These are phyloP conservation scores for Pelodytes ibericus DNA, from an alignment of 2,797 vertebrate species.

Conservation along the genomic window DNA sequence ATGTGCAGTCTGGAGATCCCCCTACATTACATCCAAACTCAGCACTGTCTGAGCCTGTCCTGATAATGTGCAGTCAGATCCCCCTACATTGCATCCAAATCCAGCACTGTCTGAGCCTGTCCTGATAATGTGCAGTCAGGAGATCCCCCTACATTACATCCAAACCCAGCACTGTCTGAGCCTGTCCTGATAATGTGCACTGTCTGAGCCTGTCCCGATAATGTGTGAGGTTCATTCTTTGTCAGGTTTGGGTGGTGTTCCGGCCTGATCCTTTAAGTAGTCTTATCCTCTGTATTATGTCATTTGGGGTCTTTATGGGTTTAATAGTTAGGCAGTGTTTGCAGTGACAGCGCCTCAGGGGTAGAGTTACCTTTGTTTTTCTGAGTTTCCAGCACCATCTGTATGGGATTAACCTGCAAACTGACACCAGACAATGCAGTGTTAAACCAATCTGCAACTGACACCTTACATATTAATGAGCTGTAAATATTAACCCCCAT, in stretches of 20 bases:
- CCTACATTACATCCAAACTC: background rate
- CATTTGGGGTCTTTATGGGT: slow-evolving; percentile 9
- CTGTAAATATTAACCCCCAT: no score
- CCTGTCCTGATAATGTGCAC: background rate
- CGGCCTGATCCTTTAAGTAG: slow-evolving; percentile 25
- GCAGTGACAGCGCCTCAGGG: background rate
- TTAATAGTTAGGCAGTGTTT: slow-evolving; percentile 24
- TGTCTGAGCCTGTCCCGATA: background rate
- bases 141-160: slow-evolving; percentile 1
- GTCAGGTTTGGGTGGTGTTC: slow-evolving; percentile 12
- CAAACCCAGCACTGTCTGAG: background rate
- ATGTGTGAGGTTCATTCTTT: background rate
- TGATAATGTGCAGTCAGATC: background rate
- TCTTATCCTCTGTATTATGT: slow-evolving; percentile 24
- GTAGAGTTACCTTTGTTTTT: background rate
- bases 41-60: background rate
- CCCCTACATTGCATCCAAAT: background rate
- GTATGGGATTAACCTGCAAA: background rate
- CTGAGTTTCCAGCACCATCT: background rate
- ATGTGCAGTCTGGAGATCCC: background rate
- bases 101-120: background rate
- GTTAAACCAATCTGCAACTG: no score
- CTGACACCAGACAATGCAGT: no score
- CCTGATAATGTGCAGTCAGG: background rate
- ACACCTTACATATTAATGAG: no score